Evolutionary conservation across 35 echinoderm and acorn worm species (phyloP), one percentile per base, ranked within the genome.

Genomic region (Stichopus chloronotus): DNA sequence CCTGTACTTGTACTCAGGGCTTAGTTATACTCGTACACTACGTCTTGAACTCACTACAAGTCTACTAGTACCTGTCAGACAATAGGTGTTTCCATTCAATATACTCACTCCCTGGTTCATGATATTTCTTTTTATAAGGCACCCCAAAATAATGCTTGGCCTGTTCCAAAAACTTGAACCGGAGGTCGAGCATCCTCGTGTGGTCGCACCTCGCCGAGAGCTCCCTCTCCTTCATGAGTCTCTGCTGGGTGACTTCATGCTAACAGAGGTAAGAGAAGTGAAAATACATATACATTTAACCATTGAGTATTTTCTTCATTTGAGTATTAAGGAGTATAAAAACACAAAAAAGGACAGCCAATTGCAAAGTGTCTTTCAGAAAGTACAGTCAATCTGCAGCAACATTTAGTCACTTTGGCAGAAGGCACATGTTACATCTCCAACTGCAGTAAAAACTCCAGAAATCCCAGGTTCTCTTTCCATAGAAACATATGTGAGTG

Each of bases 71-170:
- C 30, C 30, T 3, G 30, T 43, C 30, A 43, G 30, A 3, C 30
- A 43, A 43, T 43, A 43, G 30, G 30, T 43, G 30, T 43, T 43
- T 43, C 30, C 30, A 43, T 43, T 43, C 30, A 43, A 43, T 60
- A 71, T 52, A 89, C 90, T 96, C 92, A 96, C 95, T 92, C 9
- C 91, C 95, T 90, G 84, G 90, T 25, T 91, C 83, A 58, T 96
- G 95, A 86, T 96, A 96, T 53, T 92, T 87, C 91, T 84, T 94
- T 23, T 91, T 94, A 92, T 96, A 96, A 8, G 95, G 95, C 19
- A 96, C 95, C 30, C 95, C 95, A 92, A 92, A 92, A 76, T 96
- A 96, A 19, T 92, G 54, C 59, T 96, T 96, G 71, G 83, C 82
- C 20, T 79, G 87, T 12, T 92, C 84, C 71, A 94, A 59, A 72